Evolutionary conservation across 2,797 vertebrate genomes (phyloP).

Genomic region (Acrossocheilus fasciatus): DNA sequence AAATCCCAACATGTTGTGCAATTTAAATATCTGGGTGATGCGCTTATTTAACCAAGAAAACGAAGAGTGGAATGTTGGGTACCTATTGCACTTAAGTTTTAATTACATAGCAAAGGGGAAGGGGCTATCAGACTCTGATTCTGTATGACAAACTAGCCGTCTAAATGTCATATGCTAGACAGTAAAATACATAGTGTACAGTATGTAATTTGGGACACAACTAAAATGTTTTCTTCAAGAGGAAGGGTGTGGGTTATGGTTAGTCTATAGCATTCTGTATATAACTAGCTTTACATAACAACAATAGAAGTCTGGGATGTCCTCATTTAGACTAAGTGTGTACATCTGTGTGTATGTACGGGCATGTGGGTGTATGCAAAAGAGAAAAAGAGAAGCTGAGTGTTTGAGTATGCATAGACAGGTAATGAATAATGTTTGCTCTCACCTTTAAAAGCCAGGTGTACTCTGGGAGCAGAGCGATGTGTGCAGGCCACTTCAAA

Average conservation of each 20-base stretch:
- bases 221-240: constrained; percentile 18
- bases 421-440: constrained; percentile 44
- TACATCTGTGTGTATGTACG: background rate
- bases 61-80: background rate
- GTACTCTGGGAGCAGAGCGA: constrained; percentile 78
- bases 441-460: constrained; percentile 83
- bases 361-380: constrained; percentile 41
- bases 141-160: background rate
- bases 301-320: background rate
- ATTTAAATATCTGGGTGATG: background rate
- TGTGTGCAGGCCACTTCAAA: constrained; percentile 74
- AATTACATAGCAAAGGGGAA: background rate
- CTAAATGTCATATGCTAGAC: background rate
- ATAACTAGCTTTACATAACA: constrained; percentile 13
- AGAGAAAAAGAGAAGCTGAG: constrained; percentile 37
- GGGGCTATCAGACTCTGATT: background rate
- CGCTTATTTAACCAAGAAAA: background rate
- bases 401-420: constrained; percentile 25
- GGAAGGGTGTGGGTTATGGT: constrained; percentile 13
- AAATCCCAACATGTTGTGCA: background rate
- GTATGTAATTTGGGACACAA: background rate
- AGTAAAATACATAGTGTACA: background rate
- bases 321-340: constrained; percentile 6
- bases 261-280: constrained; percentile 9
- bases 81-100: background rate